Evolutionary conservation across 2,888 invertebrate genomes (phyloP).

Genomic region (Cheiracanthium punctorium): DNA sequence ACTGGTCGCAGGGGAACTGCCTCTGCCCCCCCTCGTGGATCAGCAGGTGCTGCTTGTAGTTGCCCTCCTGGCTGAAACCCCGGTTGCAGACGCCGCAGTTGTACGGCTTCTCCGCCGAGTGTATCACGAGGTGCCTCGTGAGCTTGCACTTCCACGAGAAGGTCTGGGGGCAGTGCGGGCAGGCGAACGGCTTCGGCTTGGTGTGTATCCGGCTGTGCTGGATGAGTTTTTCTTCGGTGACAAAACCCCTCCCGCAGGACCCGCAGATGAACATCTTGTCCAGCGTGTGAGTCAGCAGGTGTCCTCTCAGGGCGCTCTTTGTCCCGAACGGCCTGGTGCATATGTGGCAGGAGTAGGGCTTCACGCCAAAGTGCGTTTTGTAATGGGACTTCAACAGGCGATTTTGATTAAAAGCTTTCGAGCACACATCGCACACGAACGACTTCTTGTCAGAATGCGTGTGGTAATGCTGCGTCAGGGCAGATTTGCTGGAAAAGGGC

Average conservation of each 20-base stretch:
- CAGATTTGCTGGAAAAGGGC: neutral
- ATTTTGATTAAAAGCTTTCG: neutral
- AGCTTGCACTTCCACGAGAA: neutral
- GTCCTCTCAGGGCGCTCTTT: neutral
- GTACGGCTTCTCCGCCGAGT: neutral
- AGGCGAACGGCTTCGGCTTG: neutral
- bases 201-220: neutral
- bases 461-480: neutral
- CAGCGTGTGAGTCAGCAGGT: neutral
- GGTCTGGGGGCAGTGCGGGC: neutral
- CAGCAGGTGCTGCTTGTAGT: neutral
- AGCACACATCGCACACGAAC: neutral
- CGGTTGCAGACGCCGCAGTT: neutral
- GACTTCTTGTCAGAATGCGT: neutral
- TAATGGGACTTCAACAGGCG: neutral
- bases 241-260: neutral
- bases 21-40: neutral
- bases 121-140: neutral
- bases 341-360: neutral
- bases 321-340: neutral
- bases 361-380: neutral
- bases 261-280: conserved; percentile 3
- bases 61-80: neutral
- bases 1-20: neutral
- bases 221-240: neutral